phyloP scores from a whole-genome alignment of 2,797 vertebrate genomes.

The Calcarius lapponicus region DNA sequence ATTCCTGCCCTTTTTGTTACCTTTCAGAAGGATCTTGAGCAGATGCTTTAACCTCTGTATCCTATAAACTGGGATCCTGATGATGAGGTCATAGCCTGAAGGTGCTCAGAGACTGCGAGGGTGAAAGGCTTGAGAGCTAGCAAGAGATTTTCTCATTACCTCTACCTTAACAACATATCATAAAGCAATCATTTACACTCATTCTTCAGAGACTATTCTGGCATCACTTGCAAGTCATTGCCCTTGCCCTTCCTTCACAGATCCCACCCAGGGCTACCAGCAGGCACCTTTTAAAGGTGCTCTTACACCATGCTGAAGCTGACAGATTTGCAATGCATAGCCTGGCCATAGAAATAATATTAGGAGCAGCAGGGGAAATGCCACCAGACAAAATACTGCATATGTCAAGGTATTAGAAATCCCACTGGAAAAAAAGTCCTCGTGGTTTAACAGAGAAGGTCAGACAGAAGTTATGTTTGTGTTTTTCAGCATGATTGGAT shows the following conservation, averaged over 20 bases:
- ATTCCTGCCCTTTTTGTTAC: background rate
- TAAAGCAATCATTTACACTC: background rate
- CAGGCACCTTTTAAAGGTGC: background rate
- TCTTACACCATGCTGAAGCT: background rate
- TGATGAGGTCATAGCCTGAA: background rate
- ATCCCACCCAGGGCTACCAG: background rate
- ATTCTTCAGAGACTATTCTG: background rate
- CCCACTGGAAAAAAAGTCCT: background rate
- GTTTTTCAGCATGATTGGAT: constrained; percentile 31
- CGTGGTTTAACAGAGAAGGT: background rate
- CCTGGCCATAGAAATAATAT: background rate
- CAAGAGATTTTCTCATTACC: constrained; percentile 17
- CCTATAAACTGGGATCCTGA: background rate
- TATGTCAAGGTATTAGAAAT: background rate
- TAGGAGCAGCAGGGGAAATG: background rate
- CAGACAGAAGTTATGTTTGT: constrained; percentile 17
- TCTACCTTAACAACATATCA: background rate
- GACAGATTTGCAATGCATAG: background rate
- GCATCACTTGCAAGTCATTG: background rate
- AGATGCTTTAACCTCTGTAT: background rate
- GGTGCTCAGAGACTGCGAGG: background rate
- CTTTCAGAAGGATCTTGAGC: background rate
- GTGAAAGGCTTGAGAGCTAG: background rate
- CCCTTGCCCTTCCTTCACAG: background rate
- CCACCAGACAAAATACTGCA: background rate